A percentile compares a stretch with the other conserved stretches of the same genome.
Conservation (phyloP, 2,113 vertebrate genomes). For the Turnix velox region DNA sequence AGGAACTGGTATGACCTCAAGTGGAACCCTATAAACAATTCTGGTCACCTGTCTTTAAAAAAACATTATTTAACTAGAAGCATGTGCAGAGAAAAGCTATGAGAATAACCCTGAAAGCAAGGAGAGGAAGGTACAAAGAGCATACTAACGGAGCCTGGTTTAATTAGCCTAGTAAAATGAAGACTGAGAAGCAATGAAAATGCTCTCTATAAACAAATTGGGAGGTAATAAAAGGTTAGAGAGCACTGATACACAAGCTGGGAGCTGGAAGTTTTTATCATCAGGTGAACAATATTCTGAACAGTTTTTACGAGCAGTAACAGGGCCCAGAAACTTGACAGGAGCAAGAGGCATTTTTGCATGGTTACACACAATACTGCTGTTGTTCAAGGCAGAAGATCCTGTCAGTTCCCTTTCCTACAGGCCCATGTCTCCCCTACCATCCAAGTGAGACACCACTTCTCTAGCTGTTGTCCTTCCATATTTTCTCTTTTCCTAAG, state of each 20-base stretch:
- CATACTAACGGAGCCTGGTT: background rate
- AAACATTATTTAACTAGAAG: background rate
- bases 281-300: background rate
- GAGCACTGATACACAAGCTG: background rate
- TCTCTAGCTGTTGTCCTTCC: background rate
- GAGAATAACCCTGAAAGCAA: background rate
- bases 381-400: background rate
- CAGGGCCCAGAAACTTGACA: background rate
- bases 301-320: background rate
- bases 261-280: background rate
- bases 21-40: background rate
- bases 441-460: background rate
- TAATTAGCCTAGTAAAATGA: background rate
- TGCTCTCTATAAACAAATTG: background rate
- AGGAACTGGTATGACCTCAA: background rate
- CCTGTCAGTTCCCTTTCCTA: background rate
- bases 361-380: background rate
- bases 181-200: background rate
- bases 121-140: background rate
- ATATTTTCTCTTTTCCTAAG: accelerated
- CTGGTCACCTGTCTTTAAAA: background rate
- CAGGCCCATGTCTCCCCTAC: background rate
- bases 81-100: background rate
- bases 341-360: background rate
- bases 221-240: background rate